Percentiles rank a stretch among this genome's conserved stretches.
These are phyloP conservation scores for Apamea sordens DNA, from an alignment of 2,888 invertebrate species.

Conservation along the genomic window DNA sequence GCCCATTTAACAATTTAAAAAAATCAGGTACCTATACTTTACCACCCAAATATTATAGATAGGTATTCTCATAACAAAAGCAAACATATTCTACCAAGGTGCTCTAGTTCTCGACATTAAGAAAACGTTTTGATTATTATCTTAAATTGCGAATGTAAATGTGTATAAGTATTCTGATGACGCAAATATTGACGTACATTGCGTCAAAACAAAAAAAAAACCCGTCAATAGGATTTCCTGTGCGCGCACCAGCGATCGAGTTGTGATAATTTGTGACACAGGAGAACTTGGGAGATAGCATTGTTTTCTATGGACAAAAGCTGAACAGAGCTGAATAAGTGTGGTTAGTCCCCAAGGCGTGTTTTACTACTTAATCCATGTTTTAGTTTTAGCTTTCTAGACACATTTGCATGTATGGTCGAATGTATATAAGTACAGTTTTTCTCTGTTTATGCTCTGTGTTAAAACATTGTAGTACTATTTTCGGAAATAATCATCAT, in stretches of 20 bases:
- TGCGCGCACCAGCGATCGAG: neutral
- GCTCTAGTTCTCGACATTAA: neutral
- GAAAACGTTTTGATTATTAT: slow-evolving; percentile 12
- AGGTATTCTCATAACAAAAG: neutral
- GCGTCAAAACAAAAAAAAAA: slow-evolving; percentile 33
- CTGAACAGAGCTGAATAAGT: too few relatives aligned
- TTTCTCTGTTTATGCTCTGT: too few relatives aligned
- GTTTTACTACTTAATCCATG: too few relatives aligned
- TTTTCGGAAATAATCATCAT: too few relatives aligned
- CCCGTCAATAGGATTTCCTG: slow-evolving; percentile 31
- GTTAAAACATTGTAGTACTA: too few relatives aligned
- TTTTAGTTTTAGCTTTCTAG: too few relatives aligned
- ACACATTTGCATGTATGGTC: too few relatives aligned
- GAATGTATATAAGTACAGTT: too few relatives aligned
- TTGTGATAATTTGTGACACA: slow-evolving; percentile 39
- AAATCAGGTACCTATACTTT: too few relatives aligned
- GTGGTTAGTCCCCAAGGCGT: too few relatives aligned
- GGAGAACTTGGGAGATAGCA: slow-evolving; percentile 1
- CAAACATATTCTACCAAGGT: neutral
- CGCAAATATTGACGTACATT: slow-evolving; percentile 23
- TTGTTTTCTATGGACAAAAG: too few relatives aligned
- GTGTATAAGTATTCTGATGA: slow-evolving; percentile 12
- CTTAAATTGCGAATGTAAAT: neutral
- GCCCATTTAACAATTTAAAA: too few relatives aligned
- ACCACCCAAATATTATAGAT: neutral